phyloP scores from a whole-genome alignment of 2,888 invertebrate genomes.

The Protophormia terraenovae region DNA sequence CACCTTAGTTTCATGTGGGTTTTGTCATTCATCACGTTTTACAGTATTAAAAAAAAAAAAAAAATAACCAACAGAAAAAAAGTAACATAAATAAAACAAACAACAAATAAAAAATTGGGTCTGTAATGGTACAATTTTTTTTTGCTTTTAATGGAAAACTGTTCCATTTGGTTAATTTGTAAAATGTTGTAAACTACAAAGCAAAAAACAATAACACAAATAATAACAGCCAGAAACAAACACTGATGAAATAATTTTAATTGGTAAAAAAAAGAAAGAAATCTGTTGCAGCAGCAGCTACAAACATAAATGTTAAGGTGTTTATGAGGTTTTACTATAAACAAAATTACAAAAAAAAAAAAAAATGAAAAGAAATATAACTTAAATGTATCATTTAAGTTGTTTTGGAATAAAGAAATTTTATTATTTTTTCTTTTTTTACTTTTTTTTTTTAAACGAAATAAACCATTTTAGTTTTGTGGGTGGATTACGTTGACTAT shows the following conservation, averaged over 20 bases:
- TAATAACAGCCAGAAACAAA: neutral
- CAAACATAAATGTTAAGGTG: conserved; percentile 44
- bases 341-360: conserved; percentile 5
- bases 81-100: conserved; percentile 28
- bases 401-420: neutral
- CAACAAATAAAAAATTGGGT: conserved; percentile 29
- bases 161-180: conserved; percentile 44
- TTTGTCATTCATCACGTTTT: conserved; percentile 68
- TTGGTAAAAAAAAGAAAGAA: conserved; percentile 43
- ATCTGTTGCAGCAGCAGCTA: conserved; percentile 11
- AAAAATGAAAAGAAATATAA: neutral
- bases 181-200: conserved; percentile 8
- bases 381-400: neutral
- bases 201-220: neutral
- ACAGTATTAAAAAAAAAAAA: neutral
- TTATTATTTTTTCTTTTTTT: neutral
- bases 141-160: conserved; percentile 32
- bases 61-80: neutral
- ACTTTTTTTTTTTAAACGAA: conserved; percentile 1
- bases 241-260: conserved; percentile 56
- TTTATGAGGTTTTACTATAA: conserved; percentile 50
- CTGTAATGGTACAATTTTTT: conserved; percentile 23
- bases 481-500: conserved; percentile 39
- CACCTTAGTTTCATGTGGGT: conserved; percentile 61
- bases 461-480: conserved; percentile 39